Evolutionary conservation across 2,888 invertebrate species (phyloP), one percentile per base, ranked within the genome.

Genomic region (Lycophotia porphyrea): DNA sequence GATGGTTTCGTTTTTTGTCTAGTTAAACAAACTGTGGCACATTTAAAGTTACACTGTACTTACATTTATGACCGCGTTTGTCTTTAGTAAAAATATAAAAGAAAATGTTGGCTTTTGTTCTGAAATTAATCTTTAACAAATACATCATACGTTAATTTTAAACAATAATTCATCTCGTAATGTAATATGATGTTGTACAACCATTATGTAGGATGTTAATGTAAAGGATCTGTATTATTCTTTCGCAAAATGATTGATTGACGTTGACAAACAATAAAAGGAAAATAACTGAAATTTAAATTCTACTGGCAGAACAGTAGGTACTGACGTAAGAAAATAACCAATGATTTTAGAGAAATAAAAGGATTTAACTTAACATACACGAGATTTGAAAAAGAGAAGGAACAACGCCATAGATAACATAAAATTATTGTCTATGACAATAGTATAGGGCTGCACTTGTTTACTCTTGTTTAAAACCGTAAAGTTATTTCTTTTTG

Each of bases 141-240:
- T n/a, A n/a, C n/a, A n/a, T n/a, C n/a, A n/a, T n/a, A n/a, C n/a
- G n/a, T n/a, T n/a, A n/a, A n/a, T n/a, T n/a, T n/a, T n/a, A n/a
- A 52, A 63, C 61, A 73, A 34, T 44, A 39, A 47, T 39, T 78
- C 27, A 70, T 79, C 13, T 79, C 13, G 21, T 44, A 15, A 21
- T 27, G 4, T 27, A 34, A 60, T 66, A 39, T 24, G 11, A 60
- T 36, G 36, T 44, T 44, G 5, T 63, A 39, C n/a, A 64, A 74
- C 74, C 55, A 64, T 9, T 1, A 61, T 55, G 27, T 13, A 34
- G 24, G 63, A 55, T 47, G 24, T 34, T 47, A 27, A 74, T 39
- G 44, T 74, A 55, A 44, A 31, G n/a, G 18, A 21, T 63, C 60
- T 44, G 44, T 18, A 74, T 61, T 21, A 5, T 55, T 36, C n/a